Base-by-base conservation (phyloP, 2,113 vertebrate genomes). In the Protobothrops mucrosquamatus region DNA sequence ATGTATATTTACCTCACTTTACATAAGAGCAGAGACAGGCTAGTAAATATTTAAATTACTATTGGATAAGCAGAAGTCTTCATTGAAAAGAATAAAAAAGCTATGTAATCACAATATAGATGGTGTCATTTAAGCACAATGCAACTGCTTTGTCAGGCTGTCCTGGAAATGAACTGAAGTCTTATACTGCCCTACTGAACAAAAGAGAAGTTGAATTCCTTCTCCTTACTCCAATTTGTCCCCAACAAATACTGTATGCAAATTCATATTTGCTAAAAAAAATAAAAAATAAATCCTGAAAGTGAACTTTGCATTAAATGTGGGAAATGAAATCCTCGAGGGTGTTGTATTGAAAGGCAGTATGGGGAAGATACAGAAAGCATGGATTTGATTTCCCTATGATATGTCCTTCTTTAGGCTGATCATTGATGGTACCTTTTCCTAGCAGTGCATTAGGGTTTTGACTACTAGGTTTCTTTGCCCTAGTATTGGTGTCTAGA, bases 11-110 rank as follows among this genome's bases (percentile, higher is more conserved):
- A 88, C 34, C 51, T 88, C 51, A 69, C 23, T 55, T 88, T 89
- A 61, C 51, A 81, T 89, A 59, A 48, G 85, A 91, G 18, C 54
- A 92, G 23, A 88, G 87, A 74, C 87, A 89, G 48, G 48, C 87
- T 74, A 81, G 59, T 39, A 92, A 92, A 92, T 92, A 92, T 92
- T 92, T 92, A 89, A 89, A 46, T 88, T 89, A 56, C 24, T 54
- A 55, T 69, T 92, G 91, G 59, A 55, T 88, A 74, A 92, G 91
- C 86, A 55, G 87, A 55, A 88, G 43, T 23, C 34, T 22, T 52
- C 51, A 74, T 23, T 89, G 91, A 51, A 74, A 88, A 74, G 48
- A 88, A 88, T 12, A 14, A 51, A 74, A 89, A 26, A 92, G 48
- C 87, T 74, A 92, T 92, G 91, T 12, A 88, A 55, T 92, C 61